Evolutionary conservation across 2,888 invertebrate species (phyloP).

Genomic region (Aphidius colemani): DNA sequence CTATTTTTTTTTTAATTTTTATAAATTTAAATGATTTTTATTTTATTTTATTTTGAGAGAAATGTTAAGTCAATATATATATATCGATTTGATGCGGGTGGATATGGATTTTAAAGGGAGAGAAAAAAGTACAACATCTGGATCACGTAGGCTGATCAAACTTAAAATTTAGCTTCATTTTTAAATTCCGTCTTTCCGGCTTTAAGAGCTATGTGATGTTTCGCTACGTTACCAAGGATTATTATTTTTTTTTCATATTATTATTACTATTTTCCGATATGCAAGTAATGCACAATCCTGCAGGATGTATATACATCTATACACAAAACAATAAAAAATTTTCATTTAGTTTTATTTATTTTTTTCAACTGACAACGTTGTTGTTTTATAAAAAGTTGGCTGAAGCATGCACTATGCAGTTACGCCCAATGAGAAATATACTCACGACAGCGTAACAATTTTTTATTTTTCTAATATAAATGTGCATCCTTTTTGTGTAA

Average conservation of each 20-base stretch:
- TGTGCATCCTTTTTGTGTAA: constrained; percentile 28
- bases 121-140: constrained; percentile 2
- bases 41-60: background rate
- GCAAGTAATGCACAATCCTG: background rate
- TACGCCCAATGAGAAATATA: constrained; percentile 47
- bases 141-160: constrained; percentile 10
- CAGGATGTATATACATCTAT: too few relatives aligned
- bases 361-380: background rate
- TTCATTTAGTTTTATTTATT: too few relatives aligned
- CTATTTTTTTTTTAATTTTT: background rate
- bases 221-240: too few relatives aligned
- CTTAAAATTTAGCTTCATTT: background rate
- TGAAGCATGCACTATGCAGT: constrained; percentile 19
- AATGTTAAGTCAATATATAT: background rate
- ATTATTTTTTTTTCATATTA: background rate
- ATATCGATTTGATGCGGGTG: constrained; percentile 9
- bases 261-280: background rate
- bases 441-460: constrained; percentile 46
- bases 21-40: background rate
- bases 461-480: constrained; percentile 24
- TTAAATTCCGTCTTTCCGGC: background rate
- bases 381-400: constrained; percentile 6
- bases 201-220: background rate
- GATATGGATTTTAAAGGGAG: background rate
- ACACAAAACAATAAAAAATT: too few relatives aligned